Percentiles rank a stretch among this genome's conserved stretches.
These are phyloP conservation scores for Pycnomerus fuliginosus DNA, from an alignment of 2,888 invertebrate genomes.

Conservation along the genomic window DNA sequence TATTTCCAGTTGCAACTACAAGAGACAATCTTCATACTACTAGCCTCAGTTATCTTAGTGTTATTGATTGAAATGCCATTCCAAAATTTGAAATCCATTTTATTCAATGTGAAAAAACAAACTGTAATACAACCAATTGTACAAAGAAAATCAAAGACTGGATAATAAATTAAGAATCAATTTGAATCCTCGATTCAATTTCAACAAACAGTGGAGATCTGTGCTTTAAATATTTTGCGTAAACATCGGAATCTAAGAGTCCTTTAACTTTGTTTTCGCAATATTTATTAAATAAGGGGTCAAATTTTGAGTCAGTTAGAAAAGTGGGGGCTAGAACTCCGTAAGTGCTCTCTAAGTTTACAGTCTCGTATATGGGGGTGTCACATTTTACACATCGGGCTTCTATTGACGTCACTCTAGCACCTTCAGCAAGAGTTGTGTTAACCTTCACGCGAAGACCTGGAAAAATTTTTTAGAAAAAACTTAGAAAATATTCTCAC, in stretches of 20 bases:
- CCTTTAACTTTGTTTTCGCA: conserved; percentile 5
- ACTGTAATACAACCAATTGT: no score
- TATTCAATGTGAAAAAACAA: conserved; percentile 16
- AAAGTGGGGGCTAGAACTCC: conserved; percentile 9
- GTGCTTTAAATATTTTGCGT: conserved; percentile 9
- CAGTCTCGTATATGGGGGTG: conserved; percentile 2
- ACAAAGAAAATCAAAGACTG: no score
- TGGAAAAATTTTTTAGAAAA: conserved; percentile 2
- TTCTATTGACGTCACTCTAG: conserved; percentile 7
- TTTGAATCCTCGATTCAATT: conserved; percentile 13
- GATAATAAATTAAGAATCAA: background rate
- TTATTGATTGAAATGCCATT: conserved; percentile 62
- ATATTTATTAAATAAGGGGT: conserved; percentile 11
- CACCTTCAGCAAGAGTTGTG: conserved; percentile 11
- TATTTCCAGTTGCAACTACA: conserved; percentile 56
- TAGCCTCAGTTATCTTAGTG: conserved; percentile 55
- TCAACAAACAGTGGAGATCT: conserved; percentile 4
- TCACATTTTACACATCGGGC: conserved; percentile 6
- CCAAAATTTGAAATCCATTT: conserved; percentile 58
- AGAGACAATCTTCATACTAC: conserved; percentile 54
- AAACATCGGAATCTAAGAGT: conserved; percentile 10
- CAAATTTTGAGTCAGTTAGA: conserved; percentile 8
- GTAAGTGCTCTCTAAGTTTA: conserved; percentile 9
- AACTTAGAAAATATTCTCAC: conserved; percentile 6
- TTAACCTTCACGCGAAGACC: conserved; percentile 12